These are phyloP conservation scores for Mizuhopecten yessoensis DNA, from an alignment of 1,140 invertebrate genomes.

Conservation along the genomic window DNA sequence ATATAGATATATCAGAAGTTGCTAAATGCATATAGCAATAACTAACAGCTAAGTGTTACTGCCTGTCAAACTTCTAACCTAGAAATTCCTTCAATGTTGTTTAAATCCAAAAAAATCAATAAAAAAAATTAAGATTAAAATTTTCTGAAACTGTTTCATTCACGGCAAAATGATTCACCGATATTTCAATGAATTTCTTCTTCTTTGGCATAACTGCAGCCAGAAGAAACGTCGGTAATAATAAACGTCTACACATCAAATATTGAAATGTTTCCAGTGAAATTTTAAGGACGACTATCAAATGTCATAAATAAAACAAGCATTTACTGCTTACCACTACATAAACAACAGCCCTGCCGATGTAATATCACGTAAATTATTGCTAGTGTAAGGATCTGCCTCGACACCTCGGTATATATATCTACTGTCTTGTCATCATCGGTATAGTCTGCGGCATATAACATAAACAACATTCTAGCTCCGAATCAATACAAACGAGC, in stretches of 20 bases:
- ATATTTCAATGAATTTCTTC: not conserved
- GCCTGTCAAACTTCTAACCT: not conserved
- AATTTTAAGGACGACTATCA: no score
- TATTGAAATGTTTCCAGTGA: no score
- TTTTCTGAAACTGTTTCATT: not conserved
- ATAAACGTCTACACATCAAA: no score
- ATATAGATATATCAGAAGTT: no score
- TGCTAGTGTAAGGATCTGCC: not conserved
- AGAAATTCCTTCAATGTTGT: not conserved
- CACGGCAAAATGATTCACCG: not conserved
- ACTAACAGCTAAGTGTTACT: no score
- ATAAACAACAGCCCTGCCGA: not conserved
- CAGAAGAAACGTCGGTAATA: no score
- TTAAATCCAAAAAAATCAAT: not conserved
- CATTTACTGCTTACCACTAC: not conserved
- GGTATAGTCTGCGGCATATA: not conserved
- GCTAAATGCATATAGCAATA: not conserved
- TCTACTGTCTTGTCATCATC: not conserved
- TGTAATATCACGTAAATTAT: no score
- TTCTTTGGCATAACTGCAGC: no score
- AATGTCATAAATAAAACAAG: not conserved
- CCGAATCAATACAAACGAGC: not conserved
- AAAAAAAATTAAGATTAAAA: not conserved
- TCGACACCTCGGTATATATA: not conserved
- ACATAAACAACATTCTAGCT: not conserved